Conservation (phyloP, 2,888 invertebrate species). For the Sinelater perroti region DNA sequence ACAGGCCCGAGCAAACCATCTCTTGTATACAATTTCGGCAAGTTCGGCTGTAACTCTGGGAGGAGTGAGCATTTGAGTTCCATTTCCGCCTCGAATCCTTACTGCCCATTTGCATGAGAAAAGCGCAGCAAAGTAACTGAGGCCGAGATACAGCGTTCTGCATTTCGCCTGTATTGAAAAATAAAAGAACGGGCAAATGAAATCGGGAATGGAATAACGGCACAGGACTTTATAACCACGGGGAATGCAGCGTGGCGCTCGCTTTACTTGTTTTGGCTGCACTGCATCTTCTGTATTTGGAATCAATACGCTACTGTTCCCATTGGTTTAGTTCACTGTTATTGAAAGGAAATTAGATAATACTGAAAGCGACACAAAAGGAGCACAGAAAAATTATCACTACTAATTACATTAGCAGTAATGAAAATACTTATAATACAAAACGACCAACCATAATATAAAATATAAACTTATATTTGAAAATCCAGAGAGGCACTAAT, state of each 20-base stretch:
- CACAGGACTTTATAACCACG: conserved; percentile 20
- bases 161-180: conserved; percentile 24
- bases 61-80: conserved; percentile 22
- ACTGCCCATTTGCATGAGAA: conserved; percentile 34
- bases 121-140: conserved; percentile 28
- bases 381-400: no score
- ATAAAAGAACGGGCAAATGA: conserved; percentile 19
- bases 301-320: neutral
- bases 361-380: no score
- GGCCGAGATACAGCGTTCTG: conserved; percentile 27
- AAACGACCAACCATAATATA: no score
- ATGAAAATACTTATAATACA: no score
- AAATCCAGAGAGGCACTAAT: no score
- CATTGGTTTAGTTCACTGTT: no score
- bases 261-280: neutral
- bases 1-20: conserved; percentile 2
- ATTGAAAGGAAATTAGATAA: no score
- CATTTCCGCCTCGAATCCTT: conserved; percentile 30
- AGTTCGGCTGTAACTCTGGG: conserved; percentile 15
- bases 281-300: neutral
- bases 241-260: conserved; percentile 11
- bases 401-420: no score
- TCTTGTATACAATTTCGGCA: conserved; percentile 14
- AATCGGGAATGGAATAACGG: conserved; percentile 18
- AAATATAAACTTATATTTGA: no score